Conservation (phyloP, 1,140 invertebrate species). For the Hylaeus volcanicus region DNA sequence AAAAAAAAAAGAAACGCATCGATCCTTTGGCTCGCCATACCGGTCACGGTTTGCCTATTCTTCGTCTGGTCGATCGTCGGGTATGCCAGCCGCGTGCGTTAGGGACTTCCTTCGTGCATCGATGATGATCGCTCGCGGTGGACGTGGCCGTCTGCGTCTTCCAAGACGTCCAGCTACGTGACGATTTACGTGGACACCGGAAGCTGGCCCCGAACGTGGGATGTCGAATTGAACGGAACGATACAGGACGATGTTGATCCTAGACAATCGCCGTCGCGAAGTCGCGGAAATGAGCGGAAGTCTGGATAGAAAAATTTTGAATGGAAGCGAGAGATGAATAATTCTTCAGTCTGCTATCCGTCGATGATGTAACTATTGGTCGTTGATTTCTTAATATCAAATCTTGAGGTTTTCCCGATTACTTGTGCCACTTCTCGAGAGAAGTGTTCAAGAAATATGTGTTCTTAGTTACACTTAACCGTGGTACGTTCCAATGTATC, state of each 20-base stretch:
- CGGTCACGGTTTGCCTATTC: slow-evolving; percentile 14
- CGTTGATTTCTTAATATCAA: too few species aligned
- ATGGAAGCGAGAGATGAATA: too few species aligned
- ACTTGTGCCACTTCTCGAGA: too few species aligned
- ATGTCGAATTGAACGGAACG: slow-evolving; percentile 14
- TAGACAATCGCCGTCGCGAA: not conserved
- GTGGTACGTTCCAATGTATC: too few species aligned
- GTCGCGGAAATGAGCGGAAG: too few species aligned
- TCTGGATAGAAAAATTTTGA: not conserved
- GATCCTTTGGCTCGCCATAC: slow-evolving; percentile 30
- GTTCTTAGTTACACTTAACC: too few species aligned
- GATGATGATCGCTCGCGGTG: slow-evolving; percentile 34
- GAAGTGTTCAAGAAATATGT: too few species aligned
- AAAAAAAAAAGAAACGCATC: slow-evolving; percentile 12
- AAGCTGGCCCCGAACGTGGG: slow-evolving; percentile 46
- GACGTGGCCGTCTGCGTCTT: slow-evolving; percentile 28
- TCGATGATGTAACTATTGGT: too few species aligned
- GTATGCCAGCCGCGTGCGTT: slow-evolving; percentile 48
- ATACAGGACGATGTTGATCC: not conserved
- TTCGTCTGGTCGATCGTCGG: slow-evolving; percentile 21
- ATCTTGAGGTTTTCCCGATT: too few species aligned
- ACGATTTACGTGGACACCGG: slow-evolving; percentile 46
- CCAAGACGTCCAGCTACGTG: slow-evolving; percentile 38
- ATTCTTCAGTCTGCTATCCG: too few species aligned
- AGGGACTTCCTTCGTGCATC: slow-evolving; percentile 57